These are phyloP conservation scores for Drosophila tsacasi DNA, from an alignment of 1,140 invertebrate species.

Conservation along the genomic window DNA sequence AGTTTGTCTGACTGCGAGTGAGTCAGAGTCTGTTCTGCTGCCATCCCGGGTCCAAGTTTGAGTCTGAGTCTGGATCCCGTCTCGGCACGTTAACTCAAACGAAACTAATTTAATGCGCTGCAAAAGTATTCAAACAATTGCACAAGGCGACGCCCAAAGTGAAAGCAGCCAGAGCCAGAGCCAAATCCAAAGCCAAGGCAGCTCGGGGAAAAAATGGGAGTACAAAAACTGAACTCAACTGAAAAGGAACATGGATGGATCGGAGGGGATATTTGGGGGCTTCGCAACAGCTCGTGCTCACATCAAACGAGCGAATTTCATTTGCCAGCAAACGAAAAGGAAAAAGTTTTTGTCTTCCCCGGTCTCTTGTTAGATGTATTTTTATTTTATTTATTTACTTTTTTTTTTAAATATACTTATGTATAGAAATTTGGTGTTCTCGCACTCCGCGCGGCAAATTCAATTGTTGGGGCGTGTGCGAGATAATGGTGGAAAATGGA, in stretches of 20 bases:
- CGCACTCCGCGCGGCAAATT: conserved; percentile 50
- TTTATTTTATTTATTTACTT: conserved; percentile 27
- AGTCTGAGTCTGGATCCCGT: conserved; percentile 47
- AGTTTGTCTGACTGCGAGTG: conserved; percentile 65
- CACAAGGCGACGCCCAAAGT: conserved; percentile 81
- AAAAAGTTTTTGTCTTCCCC: conserved; percentile 69
- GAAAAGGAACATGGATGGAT: conserved; percentile 21
- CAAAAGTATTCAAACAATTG: conserved; percentile 84
- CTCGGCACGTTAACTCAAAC: conserved; percentile 82
- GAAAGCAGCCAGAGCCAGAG: conserved; percentile 60
- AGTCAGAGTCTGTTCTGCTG: conserved; percentile 31
- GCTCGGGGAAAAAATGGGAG: conserved; percentile 31
- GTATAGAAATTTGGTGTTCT: conserved; percentile 43
- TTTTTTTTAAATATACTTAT: conserved; percentile 50
- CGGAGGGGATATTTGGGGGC: conserved; percentile 9
- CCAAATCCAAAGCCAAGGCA: conserved; percentile 14
- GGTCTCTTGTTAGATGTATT: conserved; percentile 9
- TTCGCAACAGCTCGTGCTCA: conserved; percentile 62
- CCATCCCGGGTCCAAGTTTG: conserved; percentile 10
- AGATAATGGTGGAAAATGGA: conserved; percentile 7
- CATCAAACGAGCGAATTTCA: conserved; percentile 81
- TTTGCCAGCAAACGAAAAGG: conserved; percentile 76
- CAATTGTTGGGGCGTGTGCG: conserved; percentile 75
- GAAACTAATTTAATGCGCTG: conserved; percentile 84
- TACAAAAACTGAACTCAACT: conserved; percentile 41